A percentile compares a stretch with the other conserved stretches of the same genome.
phyloP scores from a whole-genome alignment of 2,888 invertebrate genomes.

The Pyralis farinalis region DNA sequence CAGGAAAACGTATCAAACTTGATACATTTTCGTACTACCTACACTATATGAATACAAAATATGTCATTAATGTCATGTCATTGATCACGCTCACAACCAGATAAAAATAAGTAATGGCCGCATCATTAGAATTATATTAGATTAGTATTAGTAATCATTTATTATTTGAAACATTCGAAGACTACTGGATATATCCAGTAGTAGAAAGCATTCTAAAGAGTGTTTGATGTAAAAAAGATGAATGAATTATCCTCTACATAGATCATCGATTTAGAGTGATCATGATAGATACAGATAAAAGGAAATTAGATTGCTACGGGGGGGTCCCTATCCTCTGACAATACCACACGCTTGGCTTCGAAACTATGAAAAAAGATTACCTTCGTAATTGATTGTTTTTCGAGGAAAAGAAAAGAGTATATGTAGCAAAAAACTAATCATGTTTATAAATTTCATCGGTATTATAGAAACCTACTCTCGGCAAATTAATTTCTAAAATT shows the following conservation, averaged over 20 bases:
- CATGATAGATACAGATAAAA: slow-evolving; percentile 33
- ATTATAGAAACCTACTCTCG: too few relatives aligned
- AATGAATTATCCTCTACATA: slow-evolving; percentile 26
- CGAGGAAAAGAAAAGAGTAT: slow-evolving; percentile 22
- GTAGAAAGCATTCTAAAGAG: slow-evolving; percentile 11
- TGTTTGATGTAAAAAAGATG: slow-evolving; percentile 14
- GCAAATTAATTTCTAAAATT: too few relatives aligned
- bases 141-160: neutral
- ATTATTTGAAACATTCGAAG: slow-evolving; percentile 4
- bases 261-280: slow-evolving; percentile 33
- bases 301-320: slow-evolving; percentile 61
- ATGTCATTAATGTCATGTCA: too few relatives aligned
- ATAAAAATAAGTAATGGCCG: too few relatives aligned
- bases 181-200: slow-evolving; percentile 10
- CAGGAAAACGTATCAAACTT: too few relatives aligned
- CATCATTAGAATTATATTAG: too few relatives aligned
- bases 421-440: too few relatives aligned
- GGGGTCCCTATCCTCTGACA: slow-evolving; percentile 52
- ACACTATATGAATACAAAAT: too few relatives aligned
- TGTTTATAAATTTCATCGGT: too few relatives aligned
- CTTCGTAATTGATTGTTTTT: slow-evolving; percentile 33
- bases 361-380: slow-evolving; percentile 41
- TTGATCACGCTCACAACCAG: too few relatives aligned
- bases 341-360: slow-evolving; percentile 44
- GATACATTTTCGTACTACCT: too few relatives aligned